phyloP scores from a whole-genome alignment of 23 tunicate species.

The Trididemnum clinides region DNA sequence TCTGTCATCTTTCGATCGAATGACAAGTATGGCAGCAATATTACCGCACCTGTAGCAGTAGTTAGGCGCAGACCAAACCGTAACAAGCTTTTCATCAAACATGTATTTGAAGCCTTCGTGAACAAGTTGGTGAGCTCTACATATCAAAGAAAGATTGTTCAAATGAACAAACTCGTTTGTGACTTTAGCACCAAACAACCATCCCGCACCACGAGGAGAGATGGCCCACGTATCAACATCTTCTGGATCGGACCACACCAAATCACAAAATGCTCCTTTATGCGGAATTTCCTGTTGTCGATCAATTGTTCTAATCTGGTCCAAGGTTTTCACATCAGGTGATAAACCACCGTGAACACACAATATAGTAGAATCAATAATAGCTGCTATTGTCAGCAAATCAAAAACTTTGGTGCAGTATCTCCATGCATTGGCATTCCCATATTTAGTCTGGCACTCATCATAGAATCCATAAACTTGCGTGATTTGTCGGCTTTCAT shows the following conservation, averaged over 20 bases:
- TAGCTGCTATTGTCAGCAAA: constrained; percentile 86
- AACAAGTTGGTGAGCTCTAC: constrained; percentile 97
- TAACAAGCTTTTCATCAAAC: constrained; percentile 88
- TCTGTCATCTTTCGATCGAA: constrained; percentile 69
- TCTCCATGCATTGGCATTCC: constrained; percentile 97
- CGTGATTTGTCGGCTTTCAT: constrained; percentile 95
- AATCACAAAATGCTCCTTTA: constrained; percentile 95
- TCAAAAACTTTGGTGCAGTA: constrained; percentile 99
- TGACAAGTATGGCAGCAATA: constrained; percentile 79
- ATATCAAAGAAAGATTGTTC: constrained; percentile 77
- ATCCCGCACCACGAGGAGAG: constrained; percentile 89
- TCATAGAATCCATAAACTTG: constrained; percentile 99
- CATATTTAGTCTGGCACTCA: constrained; percentile 95
- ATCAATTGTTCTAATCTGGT: constrained; percentile 95
- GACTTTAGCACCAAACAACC: constrained; percentile 96
- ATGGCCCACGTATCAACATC: constrained; percentile 96
- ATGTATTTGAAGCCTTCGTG: constrained; percentile 95
- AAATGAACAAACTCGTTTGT: constrained; percentile 82
- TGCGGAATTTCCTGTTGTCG: constrained; percentile 97
- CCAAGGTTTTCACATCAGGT: constrained; percentile 88
- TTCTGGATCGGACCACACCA: constrained; percentile 99
- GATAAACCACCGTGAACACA: constrained; percentile 99
- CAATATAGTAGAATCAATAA: constrained; percentile 77
- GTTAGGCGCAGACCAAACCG: constrained; percentile 98
- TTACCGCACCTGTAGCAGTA: constrained; percentile 97